Base-by-base conservation (phyloP, 2,797 vertebrate species). In the Microtus californicus region DNA sequence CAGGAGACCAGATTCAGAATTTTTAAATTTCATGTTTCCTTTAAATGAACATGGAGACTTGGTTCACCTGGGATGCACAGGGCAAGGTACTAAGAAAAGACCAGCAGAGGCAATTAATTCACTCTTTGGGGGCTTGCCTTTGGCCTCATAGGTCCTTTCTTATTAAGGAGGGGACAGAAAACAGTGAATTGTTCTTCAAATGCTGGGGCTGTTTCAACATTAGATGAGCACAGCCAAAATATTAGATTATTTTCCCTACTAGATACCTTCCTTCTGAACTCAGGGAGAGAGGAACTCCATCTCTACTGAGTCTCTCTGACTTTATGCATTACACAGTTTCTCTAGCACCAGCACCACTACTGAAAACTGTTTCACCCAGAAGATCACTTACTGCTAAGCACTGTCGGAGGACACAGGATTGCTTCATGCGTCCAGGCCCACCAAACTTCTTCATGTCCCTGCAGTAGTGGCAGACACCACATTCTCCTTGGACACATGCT, bases 361-460 rank as follows among this genome's bases (percentile, higher is more conserved):
- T 80, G 67, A 5, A 81, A 37, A 83, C 56, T 91, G 91, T 96
- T 94, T 89, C 89, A 73, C 93, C 86, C 82, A 92, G 7, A 34
- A 91, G 71, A 40, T 69, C 37, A 99, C 99, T 99, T 97, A 99
- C 99, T 95, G 99, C 98, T 74, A 99, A 98, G 98, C 99, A 99
- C 96, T 99, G 99, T 96, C 99, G 98, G 98, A 99, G 99, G 82
- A 99, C 94, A 61, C 99, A 99, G 96, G 99, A 98, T 98, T 99
- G 99, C 98, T 99, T 99, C 99, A 99, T 99, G 67, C 99, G 99
- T 27, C 99, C 99, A 6, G 99, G 99, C 0, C 99, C 99, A 0
- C 99, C 99, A 48, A 99, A 99, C 98, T 99, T 99, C 98, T 99
- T 99, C 99, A 99, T 99, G 98, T 99, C 99, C 40, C 98, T 99